A percentile compares a stretch with the other conserved stretches of the same genome.
Evolutionary conservation across 1,140 invertebrate genomes (phyloP).

Genomic region (Drusus annulatus): DNA sequence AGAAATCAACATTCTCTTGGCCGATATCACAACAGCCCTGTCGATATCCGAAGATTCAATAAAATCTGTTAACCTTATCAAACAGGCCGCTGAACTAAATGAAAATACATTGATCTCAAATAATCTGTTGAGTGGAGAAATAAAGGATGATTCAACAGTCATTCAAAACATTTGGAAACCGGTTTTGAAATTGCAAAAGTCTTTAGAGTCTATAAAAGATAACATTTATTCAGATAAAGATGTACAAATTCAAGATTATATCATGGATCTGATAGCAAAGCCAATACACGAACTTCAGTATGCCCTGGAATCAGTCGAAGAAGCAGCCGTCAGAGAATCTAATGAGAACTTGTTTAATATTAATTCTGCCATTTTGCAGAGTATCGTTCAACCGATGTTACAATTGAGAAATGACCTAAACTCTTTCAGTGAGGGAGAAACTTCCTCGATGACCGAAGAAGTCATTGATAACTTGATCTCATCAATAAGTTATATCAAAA

Average conservation of each 20-base stretch:
- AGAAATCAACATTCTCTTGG: conserved; percentile 67
- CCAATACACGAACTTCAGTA: conserved; percentile 66
- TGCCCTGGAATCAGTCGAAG: conserved; percentile 65
- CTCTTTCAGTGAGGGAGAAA: conserved; percentile 61
- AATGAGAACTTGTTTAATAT: conserved; percentile 67
- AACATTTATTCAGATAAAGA: conserved; percentile 65
- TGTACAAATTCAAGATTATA: conserved; percentile 64
- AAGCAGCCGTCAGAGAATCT: conserved; percentile 65
- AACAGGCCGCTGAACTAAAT: conserved; percentile 68
- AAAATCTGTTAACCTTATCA: conserved; percentile 67
- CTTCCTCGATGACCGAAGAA: conserved; percentile 56
- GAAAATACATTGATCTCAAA: conserved; percentile 56
- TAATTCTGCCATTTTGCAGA: conserved; percentile 69
- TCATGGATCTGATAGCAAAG: conserved; percentile 68
- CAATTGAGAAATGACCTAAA: conserved; percentile 70
- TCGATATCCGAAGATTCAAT: conserved; percentile 71
- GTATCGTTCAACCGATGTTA: conserved; percentile 68
- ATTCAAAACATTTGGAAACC: conserved; percentile 64
- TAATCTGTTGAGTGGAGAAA: conserved; percentile 31
- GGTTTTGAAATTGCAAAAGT: conserved; percentile 66
- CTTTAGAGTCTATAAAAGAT: conserved; percentile 66
- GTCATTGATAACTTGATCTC: conserved; percentile 62
- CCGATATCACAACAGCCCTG: conserved; percentile 70
- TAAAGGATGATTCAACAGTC: conserved; percentile 50
- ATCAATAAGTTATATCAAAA: conserved; percentile 64